phyloP scores from a whole-genome alignment of 2,113 vertebrate species.

The Syrmaticus mikado region DNA sequence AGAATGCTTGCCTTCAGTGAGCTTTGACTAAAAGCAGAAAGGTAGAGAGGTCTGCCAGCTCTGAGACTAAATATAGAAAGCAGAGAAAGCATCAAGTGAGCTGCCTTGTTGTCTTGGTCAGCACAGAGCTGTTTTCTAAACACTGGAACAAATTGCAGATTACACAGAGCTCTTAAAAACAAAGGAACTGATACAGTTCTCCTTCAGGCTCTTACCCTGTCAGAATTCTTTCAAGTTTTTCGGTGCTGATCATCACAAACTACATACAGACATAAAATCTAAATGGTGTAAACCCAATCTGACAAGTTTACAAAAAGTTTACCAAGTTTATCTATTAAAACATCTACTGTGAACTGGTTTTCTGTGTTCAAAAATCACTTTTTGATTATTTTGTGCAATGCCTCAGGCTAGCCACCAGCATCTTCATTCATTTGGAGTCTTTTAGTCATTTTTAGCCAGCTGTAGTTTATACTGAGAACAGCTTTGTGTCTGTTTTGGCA shows the following conservation, averaged over 20 bases:
- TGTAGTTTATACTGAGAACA: background rate
- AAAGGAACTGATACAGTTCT: background rate
- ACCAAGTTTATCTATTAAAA: too few species aligned
- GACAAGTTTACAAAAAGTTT: background rate
- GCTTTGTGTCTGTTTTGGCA: constrained; percentile 28
- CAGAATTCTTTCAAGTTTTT: background rate
- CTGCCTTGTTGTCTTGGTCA: constrained; percentile 6
- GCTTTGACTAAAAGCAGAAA: background rate
- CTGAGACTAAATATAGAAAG: background rate
- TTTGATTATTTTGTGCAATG: background rate
- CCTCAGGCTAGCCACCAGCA: background rate
- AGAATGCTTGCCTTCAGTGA: background rate
- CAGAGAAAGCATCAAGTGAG: background rate
- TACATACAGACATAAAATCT: background rate
- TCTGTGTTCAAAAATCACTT: background rate
- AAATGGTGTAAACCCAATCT: background rate
- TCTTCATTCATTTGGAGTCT: background rate
- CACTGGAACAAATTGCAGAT: background rate
- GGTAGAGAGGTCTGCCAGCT: background rate
- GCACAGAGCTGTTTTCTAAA: constrained; percentile 21
- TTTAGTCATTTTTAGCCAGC: background rate
- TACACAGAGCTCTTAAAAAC: background rate
- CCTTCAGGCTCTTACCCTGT: background rate
- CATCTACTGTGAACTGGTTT: background rate
- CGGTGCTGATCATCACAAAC: background rate